Evolutionary conservation across 2,113 vertebrate genomes (phyloP), one percentile per base, ranked within the genome.

Genomic region (Lontra canadensis): DNA sequence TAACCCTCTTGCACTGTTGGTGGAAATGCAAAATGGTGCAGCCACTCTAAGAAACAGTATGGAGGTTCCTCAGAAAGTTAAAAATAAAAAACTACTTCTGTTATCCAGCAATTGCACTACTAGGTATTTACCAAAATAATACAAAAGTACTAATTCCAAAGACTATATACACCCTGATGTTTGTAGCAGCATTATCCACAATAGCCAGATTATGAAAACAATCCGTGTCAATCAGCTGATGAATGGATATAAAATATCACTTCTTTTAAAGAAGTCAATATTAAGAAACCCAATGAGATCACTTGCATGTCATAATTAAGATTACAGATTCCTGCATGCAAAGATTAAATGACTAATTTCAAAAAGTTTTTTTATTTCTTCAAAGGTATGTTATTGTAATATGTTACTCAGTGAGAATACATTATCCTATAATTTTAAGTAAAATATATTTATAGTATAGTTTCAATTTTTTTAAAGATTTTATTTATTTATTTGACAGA

Each of bases 281-380:
- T 52, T 59, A 81, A 71, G 71, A 55, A 18, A 80, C 7, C 31
- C 15, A 39, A 49, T 59, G 26, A 36, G 15, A 76, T 44, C 29
- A 36, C 29, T 9, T 80, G 2, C 2, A 85, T 73, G 84, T 93
- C 8, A 36, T 61, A 39, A 83, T 39, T 25, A 59, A 65, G 4
- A 71, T 55, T 63, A 93, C 9, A 44, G 9, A 76, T 90, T 65
- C 63, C n/a, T 84, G 36, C 47, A 74, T 67, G 9, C 8, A 90
- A 97, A 81, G 47, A 57, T 44, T 61, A 93, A 93, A 59, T 55
- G 65, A 69, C 26, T 14, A 93, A 86, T 67, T 93, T 67, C 26
- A 86, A 26, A 59, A 86, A 73, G 25, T 5, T 71, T 23, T 93
- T 80, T 86, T 67, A 76, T 74, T 65, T 81, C 2, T 67, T 7